Evolutionary conservation across 64 coral and sea anemone genomes (phyloP), one percentile per base, ranked within the genome.

Genomic region (Montipora foliosa): DNA sequence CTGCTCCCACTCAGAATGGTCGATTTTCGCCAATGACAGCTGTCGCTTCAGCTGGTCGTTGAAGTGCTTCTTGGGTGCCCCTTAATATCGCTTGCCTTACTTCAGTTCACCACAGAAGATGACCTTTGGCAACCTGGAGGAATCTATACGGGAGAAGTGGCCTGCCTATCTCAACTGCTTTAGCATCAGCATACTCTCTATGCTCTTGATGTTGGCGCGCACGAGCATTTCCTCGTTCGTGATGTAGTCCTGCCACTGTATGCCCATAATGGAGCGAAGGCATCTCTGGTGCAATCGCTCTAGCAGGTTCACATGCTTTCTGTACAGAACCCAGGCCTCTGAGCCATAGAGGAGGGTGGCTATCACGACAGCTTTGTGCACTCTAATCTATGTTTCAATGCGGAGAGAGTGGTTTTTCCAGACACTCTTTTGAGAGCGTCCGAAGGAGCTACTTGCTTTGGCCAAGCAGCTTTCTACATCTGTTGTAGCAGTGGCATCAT

Each of bases 181-280:
- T 2, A 37, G 37, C 37, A 37, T 37, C 37, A 37, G 1, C 37
- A 37, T 37, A 37, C 37, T 37, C 37, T 37, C 0, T 37, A 37
- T 37, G 37, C 37, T 37, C 37, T 37, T 37, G 37, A 37, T 37
- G 37, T 37, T 37, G 37, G 37, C 37, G 37, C 37, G 37, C 37
- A 37, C 37, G 37, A 94, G 92, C 66, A 88, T 76, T 57, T 74
- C 87, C 15, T 67, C 88, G 11, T 94, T 79, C 44, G 86, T 87
- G 29, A 78, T 48, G 19, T 47, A 89, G 12, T 84, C 79, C 16
- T 17, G 5, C 84, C 61, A 88, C 1, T 81, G 4, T 9, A 89
- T 82, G 14, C 81, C 72, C 13, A 82, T 78, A 55, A 94, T 94
- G 4, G 61, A 37, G 0, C 79, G 10, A 2, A 92, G 46, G 90